Evolutionary conservation across 1,140 invertebrate species (phyloP), one percentile per base, ranked within the genome.

Genomic region (Zelostemma sp.): DNA sequence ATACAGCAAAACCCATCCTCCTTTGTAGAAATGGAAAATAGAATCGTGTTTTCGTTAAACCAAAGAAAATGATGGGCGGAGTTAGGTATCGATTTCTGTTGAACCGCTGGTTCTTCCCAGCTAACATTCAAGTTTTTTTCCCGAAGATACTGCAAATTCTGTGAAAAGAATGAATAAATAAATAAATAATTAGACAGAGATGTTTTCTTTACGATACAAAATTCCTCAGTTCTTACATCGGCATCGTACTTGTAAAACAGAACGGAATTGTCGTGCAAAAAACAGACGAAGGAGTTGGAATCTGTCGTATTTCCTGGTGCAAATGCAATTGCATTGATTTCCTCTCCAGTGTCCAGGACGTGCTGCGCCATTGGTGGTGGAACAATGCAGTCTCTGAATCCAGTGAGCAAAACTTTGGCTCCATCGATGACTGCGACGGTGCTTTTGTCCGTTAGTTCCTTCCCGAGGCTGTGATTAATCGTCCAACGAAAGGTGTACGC

Each of bases 331-430:
- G 87, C 84, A 79, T 90, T 90, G 4, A 92, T 86, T 67, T 87
- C 74, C 45, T 81, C 73, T 0, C 87, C 77, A 48, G 90, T 75
- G 19, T 88, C 68, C 19, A 95, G 73, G 71, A 86, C 84, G 55
- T 88, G 87, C 38, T 91, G 90, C 43, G 88, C 88, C 92, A 96
- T 92, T 43, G 95, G 95, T 3, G 95, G 95, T 35, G 95, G 95
- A 5, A 96, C 86, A 18, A 94, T 86, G 47, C 88, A 88, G 53
- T 89, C 77, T 68, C 88, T 88, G 71, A 96, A 94, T 43, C 89
- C 88, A 8, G 95, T 95, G 17, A 96, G 43, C 15, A 93, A 80
- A 14, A 93, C 56, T 72, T 89, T 89, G 43, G 87, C 88, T 79
- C 93, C 93, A 88, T 96, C 92, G 72, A 96, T 92, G 17, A 95